These are phyloP conservation scores for Penaeus chinensis DNA, from an alignment of 1,140 invertebrate genomes.

Conservation along the genomic window DNA sequence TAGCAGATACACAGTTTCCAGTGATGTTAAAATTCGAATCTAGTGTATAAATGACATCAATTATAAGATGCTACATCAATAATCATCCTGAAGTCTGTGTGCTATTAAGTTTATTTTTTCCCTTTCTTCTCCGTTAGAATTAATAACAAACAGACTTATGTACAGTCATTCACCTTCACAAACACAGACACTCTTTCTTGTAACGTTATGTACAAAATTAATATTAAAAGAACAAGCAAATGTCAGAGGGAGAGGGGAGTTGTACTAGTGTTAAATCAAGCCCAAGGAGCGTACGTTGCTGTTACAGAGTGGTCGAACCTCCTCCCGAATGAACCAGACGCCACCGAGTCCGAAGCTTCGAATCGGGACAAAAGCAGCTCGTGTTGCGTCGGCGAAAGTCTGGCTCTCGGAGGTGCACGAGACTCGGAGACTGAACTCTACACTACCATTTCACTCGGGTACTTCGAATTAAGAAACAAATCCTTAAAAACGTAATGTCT, in stretches of 20 bases:
- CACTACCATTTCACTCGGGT: no score
- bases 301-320: no score
- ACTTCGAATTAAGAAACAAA: no score
- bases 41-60: conserved; percentile 49
- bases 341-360: no score
- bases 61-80: conserved; percentile 43
- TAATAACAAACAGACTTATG: conserved; percentile 27
- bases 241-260: not conserved
- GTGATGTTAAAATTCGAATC: conserved; percentile 45
- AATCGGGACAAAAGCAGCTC: not conserved
- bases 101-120: not conserved
- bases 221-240: conserved; percentile 10
- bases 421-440: no score
- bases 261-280: conserved; percentile 1
- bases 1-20: conserved; percentile 53
- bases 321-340: no score
- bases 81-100: conserved; percentile 29
- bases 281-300: no score
- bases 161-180: conserved; percentile 25
- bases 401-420: not conserved
- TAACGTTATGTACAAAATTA: conserved; percentile 19
- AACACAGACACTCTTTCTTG: not conserved
- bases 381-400: not conserved
- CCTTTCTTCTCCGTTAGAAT: not conserved
- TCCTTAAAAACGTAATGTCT: no score